These are phyloP conservation scores for Oscheius sp. DNA, from an alignment of 1,140 invertebrate species.

Conservation along the genomic window DNA sequence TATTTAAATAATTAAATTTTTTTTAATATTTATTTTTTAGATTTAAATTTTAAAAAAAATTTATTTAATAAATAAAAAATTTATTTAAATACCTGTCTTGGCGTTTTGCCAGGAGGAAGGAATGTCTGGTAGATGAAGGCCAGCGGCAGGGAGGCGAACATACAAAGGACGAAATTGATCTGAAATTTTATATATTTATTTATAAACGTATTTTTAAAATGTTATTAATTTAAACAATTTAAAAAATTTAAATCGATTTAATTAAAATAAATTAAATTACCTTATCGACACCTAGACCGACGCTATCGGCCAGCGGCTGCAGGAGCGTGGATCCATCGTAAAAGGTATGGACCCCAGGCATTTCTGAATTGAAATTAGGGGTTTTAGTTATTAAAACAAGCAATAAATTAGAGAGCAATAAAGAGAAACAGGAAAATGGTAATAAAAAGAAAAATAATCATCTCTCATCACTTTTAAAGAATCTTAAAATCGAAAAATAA, in stretches of 20 bases:
- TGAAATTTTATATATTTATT: not conserved
- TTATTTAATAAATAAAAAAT: not conserved
- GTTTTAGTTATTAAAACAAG: not conserved
- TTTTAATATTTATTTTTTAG: not conserved
- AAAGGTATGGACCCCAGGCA: slow-evolving; percentile 44
- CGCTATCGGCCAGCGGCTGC: slow-evolving; percentile 25
- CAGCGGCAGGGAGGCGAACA: not conserved
- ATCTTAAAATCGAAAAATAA: no score
- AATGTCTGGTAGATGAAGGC: not conserved
- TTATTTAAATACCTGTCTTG: slow-evolving; percentile 62
- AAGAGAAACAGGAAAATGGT: not conserved
- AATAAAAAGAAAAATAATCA: not conserved
- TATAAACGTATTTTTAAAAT: not conserved
- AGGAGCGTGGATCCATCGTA: slow-evolving; percentile 40
- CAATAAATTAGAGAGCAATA: no score
- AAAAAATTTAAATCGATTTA: not conserved
- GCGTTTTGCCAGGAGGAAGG: not conserved
- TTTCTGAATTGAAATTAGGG: slow-evolving; percentile 10
- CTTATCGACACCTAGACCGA: slow-evolving; percentile 38
- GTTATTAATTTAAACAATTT: not conserved
- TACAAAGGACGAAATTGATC: not conserved
- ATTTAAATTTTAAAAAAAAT: no score
- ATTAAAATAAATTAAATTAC: slow-evolving; percentile 11
- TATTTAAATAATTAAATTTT: not conserved
- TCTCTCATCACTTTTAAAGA: no score